phyloP scores from a whole-genome alignment of 2,797 vertebrate species.

The Kryptopterus vitreolus region DNA sequence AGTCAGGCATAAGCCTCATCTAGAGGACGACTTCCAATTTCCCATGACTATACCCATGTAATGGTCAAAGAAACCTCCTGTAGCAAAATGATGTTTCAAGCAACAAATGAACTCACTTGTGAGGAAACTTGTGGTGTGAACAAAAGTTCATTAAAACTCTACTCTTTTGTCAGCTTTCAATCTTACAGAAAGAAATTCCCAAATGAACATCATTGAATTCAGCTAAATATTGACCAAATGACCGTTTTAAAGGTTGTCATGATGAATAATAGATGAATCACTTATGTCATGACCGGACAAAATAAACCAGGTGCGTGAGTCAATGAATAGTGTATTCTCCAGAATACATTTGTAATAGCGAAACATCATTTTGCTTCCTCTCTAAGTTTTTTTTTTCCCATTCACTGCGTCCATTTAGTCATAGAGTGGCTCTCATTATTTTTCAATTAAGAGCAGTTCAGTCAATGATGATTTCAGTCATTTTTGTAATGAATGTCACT shows the following conservation, averaged over 20 bases:
- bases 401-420: slow-evolving; percentile 69
- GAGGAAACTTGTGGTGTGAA: not conserved
- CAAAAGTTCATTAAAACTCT: not conserved
- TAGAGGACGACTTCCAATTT: not conserved
- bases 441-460: slow-evolving; percentile 66
- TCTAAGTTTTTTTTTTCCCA: slow-evolving; percentile 27
- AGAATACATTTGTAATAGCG: not conserved
- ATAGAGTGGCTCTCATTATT: slow-evolving; percentile 64
- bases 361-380: not conserved
- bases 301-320: not conserved
- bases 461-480: slow-evolving; percentile 63
- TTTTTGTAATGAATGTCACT: slow-evolving; percentile 20
- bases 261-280: not conserved
- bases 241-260: not conserved
- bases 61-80: not conserved
- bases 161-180: not conserved
- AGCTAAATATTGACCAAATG: not conserved
- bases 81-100: too few species aligned
- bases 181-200: not conserved
- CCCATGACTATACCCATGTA: not conserved
- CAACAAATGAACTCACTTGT: not conserved
- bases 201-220: not conserved
- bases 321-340: not conserved
- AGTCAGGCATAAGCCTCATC: not conserved
- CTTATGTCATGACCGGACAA: not conserved